Percentiles rank a stretch among this genome's conserved stretches.
Evolutionary conservation across 2,113 vertebrate genomes (phyloP).

Genomic region (Empidonax traillii): DNA sequence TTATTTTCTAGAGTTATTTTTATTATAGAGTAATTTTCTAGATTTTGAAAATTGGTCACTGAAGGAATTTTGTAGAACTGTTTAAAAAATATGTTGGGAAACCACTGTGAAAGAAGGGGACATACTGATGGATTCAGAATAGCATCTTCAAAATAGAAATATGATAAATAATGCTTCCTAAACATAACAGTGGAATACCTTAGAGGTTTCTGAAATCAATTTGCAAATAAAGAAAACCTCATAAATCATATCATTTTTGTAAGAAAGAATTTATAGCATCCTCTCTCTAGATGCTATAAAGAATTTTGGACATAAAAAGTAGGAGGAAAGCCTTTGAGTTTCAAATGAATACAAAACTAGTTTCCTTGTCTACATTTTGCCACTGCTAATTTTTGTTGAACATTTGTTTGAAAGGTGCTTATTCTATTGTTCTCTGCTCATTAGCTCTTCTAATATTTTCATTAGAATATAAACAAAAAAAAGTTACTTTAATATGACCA

Average conservation of each 20-base stretch:
- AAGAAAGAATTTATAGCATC: not conserved
- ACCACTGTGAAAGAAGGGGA: not conserved
- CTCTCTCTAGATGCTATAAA: not conserved
- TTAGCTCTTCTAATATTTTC: not conserved
- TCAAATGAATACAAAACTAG: not conserved
- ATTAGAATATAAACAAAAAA: not conserved
- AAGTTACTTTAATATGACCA: not conserved
- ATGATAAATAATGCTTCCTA: not conserved
- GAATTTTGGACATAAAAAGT: not conserved
- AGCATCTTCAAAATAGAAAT: constrained; percentile 17
- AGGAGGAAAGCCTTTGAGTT: not conserved
- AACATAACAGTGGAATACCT: not conserved
- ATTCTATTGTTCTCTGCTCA: not conserved
- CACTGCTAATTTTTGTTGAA: not conserved
- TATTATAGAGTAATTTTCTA: not conserved
- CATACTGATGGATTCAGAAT: not conserved
- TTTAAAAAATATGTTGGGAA: not conserved
- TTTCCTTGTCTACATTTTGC: not conserved
- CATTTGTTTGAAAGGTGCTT: not conserved
- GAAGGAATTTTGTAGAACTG: constrained; percentile 1
- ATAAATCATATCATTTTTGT: not conserved
- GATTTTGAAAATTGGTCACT: not conserved
- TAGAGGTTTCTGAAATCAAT: constrained; percentile 20
- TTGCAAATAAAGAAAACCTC: not conserved
- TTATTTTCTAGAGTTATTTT: not conserved